These are phyloP conservation scores for Archaeoteleia sp. DNA, from an alignment of 2,888 invertebrate genomes.

Conservation along the genomic window DNA sequence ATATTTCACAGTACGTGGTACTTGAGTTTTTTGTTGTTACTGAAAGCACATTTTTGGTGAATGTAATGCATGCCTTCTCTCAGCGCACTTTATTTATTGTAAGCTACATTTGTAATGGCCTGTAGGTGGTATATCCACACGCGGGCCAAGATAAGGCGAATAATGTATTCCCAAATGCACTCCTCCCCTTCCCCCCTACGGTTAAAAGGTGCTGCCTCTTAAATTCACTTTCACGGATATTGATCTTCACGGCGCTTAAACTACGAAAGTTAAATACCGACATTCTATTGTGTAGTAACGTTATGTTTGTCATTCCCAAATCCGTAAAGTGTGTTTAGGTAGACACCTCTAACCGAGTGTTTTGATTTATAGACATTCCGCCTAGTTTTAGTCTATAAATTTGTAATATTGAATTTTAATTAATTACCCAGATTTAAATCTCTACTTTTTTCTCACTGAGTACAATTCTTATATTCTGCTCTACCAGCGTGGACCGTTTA, in stretches of 20 bases:
- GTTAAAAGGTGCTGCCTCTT: constrained; percentile 25
- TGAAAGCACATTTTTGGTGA: constrained; percentile 14
- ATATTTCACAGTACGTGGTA: not conserved
- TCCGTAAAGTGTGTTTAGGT: constrained; percentile 7
- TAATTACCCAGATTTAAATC: constrained; percentile 3
- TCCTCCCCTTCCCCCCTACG: constrained; percentile 6
- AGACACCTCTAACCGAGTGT: constrained; percentile 5
- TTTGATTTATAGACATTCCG: constrained; percentile 14
- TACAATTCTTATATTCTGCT: too few relatives aligned
- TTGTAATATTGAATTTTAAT: constrained; percentile 8
- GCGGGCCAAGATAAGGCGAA: constrained; percentile 23
- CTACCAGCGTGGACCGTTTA: too few relatives aligned
- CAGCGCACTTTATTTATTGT: constrained; percentile 21
- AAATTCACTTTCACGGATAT: constrained; percentile 39
- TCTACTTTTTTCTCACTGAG: too few relatives aligned
- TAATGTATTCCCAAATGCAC: constrained; percentile 34
- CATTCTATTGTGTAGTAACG: constrained; percentile 20
- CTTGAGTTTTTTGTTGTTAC: not conserved
- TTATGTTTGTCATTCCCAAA: constrained; percentile 10
- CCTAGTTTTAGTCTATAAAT: constrained; percentile 7
- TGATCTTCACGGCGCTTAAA: constrained; percentile 18
- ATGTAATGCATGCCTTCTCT: constrained; percentile 5
- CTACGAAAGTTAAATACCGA: constrained; percentile 14
- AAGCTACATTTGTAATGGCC: constrained; percentile 23
- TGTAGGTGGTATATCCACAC: constrained; percentile 16